These are phyloP conservation scores for Leistus spinibarbis DNA, from an alignment of 2,888 invertebrate species.

Conservation along the genomic window DNA sequence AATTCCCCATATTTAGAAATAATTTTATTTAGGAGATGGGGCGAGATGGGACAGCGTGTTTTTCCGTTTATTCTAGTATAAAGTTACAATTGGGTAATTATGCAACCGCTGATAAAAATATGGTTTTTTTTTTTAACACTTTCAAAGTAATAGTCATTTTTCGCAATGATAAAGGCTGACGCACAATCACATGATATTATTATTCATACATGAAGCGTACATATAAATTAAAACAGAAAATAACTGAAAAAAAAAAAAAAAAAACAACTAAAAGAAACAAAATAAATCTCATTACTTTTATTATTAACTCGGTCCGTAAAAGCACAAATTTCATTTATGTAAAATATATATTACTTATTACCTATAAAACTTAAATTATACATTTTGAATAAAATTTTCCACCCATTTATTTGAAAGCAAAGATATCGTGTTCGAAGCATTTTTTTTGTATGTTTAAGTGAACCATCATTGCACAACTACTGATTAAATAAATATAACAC, in stretches of 20 bases:
- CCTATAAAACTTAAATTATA: constrained; percentile 34
- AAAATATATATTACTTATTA: constrained; percentile 48
- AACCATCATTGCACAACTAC: constrained; percentile 38
- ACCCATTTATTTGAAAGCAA: constrained; percentile 34
- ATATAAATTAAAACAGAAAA: background rate
- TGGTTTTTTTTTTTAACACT: background rate
- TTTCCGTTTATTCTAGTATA: background rate
- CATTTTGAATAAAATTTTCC: constrained; percentile 30
- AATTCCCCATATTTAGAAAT: background rate
- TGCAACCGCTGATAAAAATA: background rate
- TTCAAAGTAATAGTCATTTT: background rate
- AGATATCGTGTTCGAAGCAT: constrained; percentile 33
- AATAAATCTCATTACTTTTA: constrained; percentile 44
- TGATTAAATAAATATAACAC: constrained; percentile 32
- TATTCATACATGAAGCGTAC: constrained; percentile 1
- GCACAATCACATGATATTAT: constrained; percentile 33
- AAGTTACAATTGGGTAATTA: background rate
- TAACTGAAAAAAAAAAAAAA: constrained; percentile 3
- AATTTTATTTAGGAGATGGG: background rate
- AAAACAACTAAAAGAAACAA: constrained; percentile 23
- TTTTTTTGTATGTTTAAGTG: constrained; percentile 28
- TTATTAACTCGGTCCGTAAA: constrained; percentile 53
- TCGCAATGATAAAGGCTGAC: constrained; percentile 1
- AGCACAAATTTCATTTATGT: constrained; percentile 53
- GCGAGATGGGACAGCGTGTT: background rate